phyloP scores from a whole-genome alignment of 2,113 vertebrate species.

The Heptranchias perlo region DNA sequence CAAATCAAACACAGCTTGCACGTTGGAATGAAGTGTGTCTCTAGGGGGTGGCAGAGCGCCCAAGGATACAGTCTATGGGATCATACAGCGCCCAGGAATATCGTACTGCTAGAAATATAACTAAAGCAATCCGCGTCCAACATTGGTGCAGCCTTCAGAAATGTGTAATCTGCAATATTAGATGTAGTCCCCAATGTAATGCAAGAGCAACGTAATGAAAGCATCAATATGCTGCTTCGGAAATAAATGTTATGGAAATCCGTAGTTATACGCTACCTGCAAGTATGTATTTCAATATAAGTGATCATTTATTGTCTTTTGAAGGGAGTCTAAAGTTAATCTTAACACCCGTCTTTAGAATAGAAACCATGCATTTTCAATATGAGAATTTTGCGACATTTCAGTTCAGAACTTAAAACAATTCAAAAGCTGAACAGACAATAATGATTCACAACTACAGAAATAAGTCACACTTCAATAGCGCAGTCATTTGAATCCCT shows the following conservation, averaged over 20 bases:
- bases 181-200: not conserved
- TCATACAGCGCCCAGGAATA: not conserved
- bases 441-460: not conserved
- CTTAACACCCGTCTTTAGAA: not conserved
- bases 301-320: too few relatives aligned
- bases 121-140: conserved; percentile 1
- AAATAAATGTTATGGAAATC: not conserved
- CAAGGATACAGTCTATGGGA: not conserved
- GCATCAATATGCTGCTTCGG: not conserved
- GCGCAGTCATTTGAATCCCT: conserved; percentile 11
- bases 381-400: not conserved
- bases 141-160: not conserved
- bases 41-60: not conserved
- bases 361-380: not conserved
- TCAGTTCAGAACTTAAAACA: not conserved
- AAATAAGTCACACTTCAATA: conserved; percentile 11
- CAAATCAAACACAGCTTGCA: not conserved
- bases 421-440: not conserved
- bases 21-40: not conserved
- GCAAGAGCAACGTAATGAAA: not conserved
- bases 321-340: not conserved
- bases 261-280: not conserved
- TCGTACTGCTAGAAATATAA: not conserved
- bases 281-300: not conserved
- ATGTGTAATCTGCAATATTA: not conserved